phyloP scores from a whole-genome alignment of 2,113 vertebrate genomes.

The Tachycineta bicolor region DNA sequence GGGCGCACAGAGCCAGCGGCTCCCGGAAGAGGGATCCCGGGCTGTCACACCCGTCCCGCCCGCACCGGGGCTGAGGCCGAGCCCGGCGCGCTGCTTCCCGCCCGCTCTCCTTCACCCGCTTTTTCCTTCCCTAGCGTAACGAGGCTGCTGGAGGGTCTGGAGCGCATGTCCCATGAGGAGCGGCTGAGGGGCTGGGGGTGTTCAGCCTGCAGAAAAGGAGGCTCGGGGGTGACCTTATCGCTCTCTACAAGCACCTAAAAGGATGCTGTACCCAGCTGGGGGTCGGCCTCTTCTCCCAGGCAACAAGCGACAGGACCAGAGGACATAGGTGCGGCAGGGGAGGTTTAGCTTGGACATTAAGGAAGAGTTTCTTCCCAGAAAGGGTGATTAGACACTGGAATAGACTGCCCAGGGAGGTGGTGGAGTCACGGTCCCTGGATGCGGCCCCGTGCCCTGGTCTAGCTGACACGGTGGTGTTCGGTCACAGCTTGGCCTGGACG shows the following conservation, averaged over 20 bases:
- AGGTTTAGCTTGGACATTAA: neutral
- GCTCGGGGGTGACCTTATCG: neutral
- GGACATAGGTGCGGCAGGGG: neutral
- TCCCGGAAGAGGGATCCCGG: neutral
- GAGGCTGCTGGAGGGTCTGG: neutral
- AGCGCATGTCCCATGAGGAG: rapidly evolving
- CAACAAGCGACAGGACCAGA: neutral
- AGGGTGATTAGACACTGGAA: neutral
- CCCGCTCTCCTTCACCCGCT: neutral
- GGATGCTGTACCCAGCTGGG: neutral
- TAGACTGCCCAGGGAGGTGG: neutral
- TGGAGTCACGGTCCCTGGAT: neutral
- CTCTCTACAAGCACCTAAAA: too few relatives aligned
- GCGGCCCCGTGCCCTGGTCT: neutral
- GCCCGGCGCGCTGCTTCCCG: rapidly evolving
- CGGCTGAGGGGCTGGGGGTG: neutral
- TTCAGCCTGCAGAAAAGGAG: neutral
- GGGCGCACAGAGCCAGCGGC: neutral
- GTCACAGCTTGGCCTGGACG: neutral
- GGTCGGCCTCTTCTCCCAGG: neutral
- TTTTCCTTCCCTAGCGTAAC: neutral
- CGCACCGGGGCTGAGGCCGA: neutral
- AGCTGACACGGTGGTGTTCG: neutral
- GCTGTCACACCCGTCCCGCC: neutral
- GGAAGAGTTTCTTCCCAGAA: neutral